A percentile compares a stretch with the other conserved stretches of the same genome.
Evolutionary conservation across 2,888 invertebrate genomes (phyloP).

Genomic region (Dynastes grantii): DNA sequence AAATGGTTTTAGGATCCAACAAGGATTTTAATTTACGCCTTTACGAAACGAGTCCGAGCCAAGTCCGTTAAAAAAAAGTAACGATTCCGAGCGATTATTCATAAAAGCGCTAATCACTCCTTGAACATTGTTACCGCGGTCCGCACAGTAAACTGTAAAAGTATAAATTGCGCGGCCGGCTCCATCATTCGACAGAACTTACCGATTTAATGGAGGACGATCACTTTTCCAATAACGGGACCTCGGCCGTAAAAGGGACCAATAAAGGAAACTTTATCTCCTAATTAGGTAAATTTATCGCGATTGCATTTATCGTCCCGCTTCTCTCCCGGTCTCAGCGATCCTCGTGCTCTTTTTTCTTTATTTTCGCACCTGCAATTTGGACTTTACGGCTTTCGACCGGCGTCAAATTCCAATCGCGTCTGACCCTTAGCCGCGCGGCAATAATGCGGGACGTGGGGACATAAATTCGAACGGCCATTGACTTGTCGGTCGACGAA

Average conservation of each 20-base stretch:
- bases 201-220: slow-evolving; percentile 37
- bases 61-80: slow-evolving; percentile 13
- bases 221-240: slow-evolving; percentile 41
- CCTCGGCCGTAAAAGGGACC: slow-evolving; percentile 31
- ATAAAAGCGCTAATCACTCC: slow-evolving; percentile 42
- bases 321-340: not conserved
- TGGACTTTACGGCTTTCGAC: slow-evolving; percentile 1
- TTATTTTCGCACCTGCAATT: slow-evolving; percentile 40
- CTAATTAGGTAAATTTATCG: slow-evolving; percentile 47
- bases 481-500: not conserved
- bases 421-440: not conserved
- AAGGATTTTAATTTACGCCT: not conserved
- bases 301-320: slow-evolving; percentile 32
- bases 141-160: slow-evolving; percentile 37
- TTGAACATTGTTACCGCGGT: slow-evolving; percentile 30
- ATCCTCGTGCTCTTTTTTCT: not conserved
- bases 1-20: not conserved
- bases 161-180: slow-evolving; percentile 31
- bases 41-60: not conserved
- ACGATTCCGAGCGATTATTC: slow-evolving; percentile 21
- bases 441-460: not conserved
- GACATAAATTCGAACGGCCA: slow-evolving; percentile 5
- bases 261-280: slow-evolving; percentile 46
- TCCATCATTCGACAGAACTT: slow-evolving; percentile 36
- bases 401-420: slow-evolving; percentile 14